phyloP scores from a whole-genome alignment of 2,113 vertebrate species.

The Rynchops niger region DNA sequence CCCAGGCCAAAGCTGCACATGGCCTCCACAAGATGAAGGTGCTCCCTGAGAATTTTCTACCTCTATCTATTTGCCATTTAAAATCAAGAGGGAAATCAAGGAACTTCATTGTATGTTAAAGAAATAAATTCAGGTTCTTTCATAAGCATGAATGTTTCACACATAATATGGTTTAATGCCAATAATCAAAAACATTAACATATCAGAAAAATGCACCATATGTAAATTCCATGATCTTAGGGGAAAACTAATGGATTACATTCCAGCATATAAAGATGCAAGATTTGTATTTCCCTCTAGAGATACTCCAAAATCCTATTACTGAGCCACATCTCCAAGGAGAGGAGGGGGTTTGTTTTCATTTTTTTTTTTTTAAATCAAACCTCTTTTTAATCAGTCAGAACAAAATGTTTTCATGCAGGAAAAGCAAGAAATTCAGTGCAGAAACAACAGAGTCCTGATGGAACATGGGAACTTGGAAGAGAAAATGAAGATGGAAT shows the following conservation, averaged over 20 bases:
- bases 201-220: not conserved
- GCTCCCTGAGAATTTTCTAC: not conserved
- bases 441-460: not conserved
- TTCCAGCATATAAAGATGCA: conserved; percentile 8
- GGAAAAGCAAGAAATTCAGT: not conserved
- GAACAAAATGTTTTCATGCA: not conserved
- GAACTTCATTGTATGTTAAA: not conserved
- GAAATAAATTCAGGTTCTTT: not conserved
- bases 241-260: conserved; percentile 52
- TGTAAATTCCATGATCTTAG: conserved; percentile 50
- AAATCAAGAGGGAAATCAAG: not conserved
- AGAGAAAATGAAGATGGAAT: conserved; percentile 4
- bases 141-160: conserved; percentile 3
- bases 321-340: not conserved
- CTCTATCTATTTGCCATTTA: not conserved
- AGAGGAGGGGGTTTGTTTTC: not conserved
- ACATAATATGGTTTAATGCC: conserved; percentile 17
- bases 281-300: conserved; percentile 54
- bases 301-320: conserved; percentile 58
- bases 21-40: not conserved
- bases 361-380: conserved; percentile 13
- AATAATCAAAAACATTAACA: conserved; percentile 36
- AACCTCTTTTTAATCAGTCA: conserved; percentile 36
- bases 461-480: not conserved
- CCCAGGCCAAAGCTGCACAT: not conserved